Percentiles rank a stretch among this genome's conserved stretches.
phyloP scores from a whole-genome alignment of 2,888 invertebrate species.

The Aspidiotus rigidus region DNA sequence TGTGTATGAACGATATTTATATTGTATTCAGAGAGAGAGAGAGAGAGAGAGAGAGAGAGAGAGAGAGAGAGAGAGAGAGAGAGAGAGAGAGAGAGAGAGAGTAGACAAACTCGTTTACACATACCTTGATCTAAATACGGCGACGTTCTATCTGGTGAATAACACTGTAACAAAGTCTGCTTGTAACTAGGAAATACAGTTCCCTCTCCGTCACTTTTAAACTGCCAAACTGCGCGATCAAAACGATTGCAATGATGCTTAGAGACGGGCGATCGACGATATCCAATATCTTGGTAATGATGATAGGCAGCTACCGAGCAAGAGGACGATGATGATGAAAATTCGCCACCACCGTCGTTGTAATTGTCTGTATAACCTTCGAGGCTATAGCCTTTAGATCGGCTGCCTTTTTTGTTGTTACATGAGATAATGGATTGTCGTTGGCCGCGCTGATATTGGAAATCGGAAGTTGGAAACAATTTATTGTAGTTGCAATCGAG shows the following conservation, averaged over 20 bases:
- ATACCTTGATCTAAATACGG: slow-evolving; percentile 32
- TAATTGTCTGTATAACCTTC: too few species aligned
- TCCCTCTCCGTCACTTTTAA: not conserved
- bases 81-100: not conserved
- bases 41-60: not conserved
- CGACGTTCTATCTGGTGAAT: slow-evolving; percentile 5
- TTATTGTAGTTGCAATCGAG: slow-evolving; percentile 8
- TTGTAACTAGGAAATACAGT: too few species aligned
- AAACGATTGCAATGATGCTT: not conserved
- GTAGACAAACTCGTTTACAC: not conserved
- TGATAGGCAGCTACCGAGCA: not conserved
- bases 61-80: too few species aligned
- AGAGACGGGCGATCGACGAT: not conserved
- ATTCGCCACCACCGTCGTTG: slow-evolving; percentile 6
- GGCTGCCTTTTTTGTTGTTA: not conserved
- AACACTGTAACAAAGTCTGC: slow-evolving; percentile 12
- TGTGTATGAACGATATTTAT: too few species aligned
- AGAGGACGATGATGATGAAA: not conserved
- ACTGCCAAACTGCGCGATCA: not conserved
- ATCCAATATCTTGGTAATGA: not conserved
- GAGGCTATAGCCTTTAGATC: too few species aligned
- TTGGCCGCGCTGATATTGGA: slow-evolving; percentile 1
- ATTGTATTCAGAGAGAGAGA: too few species aligned
- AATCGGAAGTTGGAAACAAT: slow-evolving; percentile 5
- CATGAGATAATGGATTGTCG: not conserved